Conservation (phyloP, 1,140 invertebrate genomes). For the Scaptomyza montana region DNA sequence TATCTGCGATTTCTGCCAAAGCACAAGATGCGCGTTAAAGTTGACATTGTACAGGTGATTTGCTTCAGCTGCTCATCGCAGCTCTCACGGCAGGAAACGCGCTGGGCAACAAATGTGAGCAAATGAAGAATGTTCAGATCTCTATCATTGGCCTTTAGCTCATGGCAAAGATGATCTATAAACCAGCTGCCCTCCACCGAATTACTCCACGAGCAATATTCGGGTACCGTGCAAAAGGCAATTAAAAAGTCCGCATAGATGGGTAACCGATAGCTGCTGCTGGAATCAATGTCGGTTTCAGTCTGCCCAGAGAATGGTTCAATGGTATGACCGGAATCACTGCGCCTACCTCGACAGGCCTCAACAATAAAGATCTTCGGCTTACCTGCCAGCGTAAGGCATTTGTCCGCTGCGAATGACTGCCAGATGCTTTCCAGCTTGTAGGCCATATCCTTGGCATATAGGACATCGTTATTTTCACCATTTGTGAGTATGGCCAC, state of each 20-base stretch:
- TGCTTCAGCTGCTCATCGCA: conserved; percentile 96
- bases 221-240: conserved; percentile 95
- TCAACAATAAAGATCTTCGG: conserved; percentile 96
- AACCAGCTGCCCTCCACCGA: conserved; percentile 96
- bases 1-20: conserved; percentile 84
- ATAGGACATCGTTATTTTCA: conserved; percentile 91
- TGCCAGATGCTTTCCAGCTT: conserved; percentile 92
- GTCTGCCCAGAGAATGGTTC: conserved; percentile 23
- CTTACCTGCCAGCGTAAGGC: conserved; percentile 93
- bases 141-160: conserved; percentile 88
- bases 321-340: conserved; percentile 90
- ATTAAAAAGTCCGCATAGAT: conserved; percentile 96
- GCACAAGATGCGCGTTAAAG: conserved; percentile 92
- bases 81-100: conserved; percentile 95
- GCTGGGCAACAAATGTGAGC: conserved; percentile 93
- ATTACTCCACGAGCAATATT: conserved; percentile 96
- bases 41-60: conserved; percentile 95
- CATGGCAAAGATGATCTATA: conserved; percentile 93
- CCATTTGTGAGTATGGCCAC: conserved; percentile 94
- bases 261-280: conserved; percentile 90
- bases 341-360: conserved; percentile 93
- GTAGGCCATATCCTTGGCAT: conserved; percentile 92
- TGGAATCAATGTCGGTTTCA: conserved; percentile 88
- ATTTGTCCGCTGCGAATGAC: conserved; percentile 93
- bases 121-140: conserved; percentile 92